Percentiles rank a stretch among this genome's conserved stretches.
These are phyloP conservation scores for Cerceris ruficornis DNA, from an alignment of 2,888 invertebrate genomes.

Conservation along the genomic window DNA sequence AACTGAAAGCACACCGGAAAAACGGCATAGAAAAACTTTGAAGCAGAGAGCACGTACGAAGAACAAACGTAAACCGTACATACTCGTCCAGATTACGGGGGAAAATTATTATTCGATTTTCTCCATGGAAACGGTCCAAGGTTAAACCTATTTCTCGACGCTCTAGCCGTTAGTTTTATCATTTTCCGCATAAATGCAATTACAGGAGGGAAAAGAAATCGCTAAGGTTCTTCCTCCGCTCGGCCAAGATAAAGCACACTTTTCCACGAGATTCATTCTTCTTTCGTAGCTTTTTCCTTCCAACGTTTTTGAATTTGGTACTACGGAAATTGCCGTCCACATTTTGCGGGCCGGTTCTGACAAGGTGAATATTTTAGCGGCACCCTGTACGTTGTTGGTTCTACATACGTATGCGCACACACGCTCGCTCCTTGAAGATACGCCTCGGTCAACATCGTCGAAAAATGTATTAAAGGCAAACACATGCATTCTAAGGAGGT, in stretches of 20 bases:
- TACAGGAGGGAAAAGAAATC: constrained; percentile 5
- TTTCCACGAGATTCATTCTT: constrained; percentile 28
- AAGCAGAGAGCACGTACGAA: no score
- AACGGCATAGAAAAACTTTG: no score
- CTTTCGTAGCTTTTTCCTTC: constrained; percentile 37
- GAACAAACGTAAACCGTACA: no score
- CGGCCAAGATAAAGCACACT: constrained; percentile 29
- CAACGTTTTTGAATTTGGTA: constrained; percentile 61
- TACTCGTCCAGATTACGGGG: no score
- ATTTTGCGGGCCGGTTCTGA: constrained; percentile 62
- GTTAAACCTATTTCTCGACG: no score
- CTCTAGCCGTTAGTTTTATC: neutral
- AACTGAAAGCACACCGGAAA: no score
- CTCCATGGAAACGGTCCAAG: no score
- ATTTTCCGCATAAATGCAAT: constrained; percentile 5
- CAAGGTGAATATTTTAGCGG: constrained; percentile 71
- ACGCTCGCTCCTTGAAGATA: constrained; percentile 57
- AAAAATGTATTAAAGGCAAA: constrained; percentile 75
- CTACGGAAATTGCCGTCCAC: constrained; percentile 63
- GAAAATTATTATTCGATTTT: no score
- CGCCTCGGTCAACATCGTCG: constrained; percentile 73
- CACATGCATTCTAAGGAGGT: constrained; percentile 73
- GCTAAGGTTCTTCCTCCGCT: neutral
- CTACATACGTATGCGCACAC: constrained; percentile 50
- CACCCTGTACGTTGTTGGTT: constrained; percentile 54